Conservation (phyloP, 2,113 vertebrate genomes). For the Periophthalmus modestus region DNA sequence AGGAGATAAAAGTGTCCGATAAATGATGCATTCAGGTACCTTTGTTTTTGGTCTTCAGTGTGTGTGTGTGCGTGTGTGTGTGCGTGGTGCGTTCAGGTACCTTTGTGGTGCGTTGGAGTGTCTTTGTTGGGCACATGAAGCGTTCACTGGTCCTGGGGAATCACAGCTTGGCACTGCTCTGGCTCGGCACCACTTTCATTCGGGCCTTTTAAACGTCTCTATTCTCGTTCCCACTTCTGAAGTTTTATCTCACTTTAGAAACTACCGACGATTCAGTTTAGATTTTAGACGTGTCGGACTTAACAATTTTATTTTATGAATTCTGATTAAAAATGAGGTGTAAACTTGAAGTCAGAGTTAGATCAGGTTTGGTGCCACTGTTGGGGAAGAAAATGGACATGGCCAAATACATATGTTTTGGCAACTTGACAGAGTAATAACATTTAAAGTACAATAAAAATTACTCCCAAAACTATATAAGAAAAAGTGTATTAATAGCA, state of each 20-base stretch:
- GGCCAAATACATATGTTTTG: too few relatives aligned
- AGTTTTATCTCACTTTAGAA: constrained; percentile 26
- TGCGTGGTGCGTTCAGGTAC: constrained; percentile 19
- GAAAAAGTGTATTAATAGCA: too few relatives aligned
- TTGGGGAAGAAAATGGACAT: too few relatives aligned
- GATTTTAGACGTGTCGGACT: not conserved
- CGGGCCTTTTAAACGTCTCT: constrained; percentile 20
- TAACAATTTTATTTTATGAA: not conserved
- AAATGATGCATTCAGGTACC: constrained; percentile 10
- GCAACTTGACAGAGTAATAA: too few relatives aligned
- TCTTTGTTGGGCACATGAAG: constrained; percentile 40
- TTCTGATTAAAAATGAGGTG: not conserved
- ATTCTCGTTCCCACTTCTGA: constrained; percentile 15
- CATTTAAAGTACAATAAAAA: too few relatives aligned
- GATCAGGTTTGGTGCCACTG: too few relatives aligned
- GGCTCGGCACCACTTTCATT: constrained; percentile 36
- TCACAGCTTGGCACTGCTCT: constrained; percentile 51
- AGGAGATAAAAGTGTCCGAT: constrained; percentile 43
- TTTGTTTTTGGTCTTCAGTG: not conserved
- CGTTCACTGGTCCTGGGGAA: constrained; percentile 49
- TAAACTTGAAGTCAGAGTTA: too few relatives aligned
- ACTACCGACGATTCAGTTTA: not conserved
- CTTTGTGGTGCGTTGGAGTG: constrained; percentile 54
- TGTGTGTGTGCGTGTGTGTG: too few relatives aligned
- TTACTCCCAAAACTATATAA: too few relatives aligned